Evolutionary conservation across 2,797 vertebrate genomes (phyloP).

Genomic region (Luscinia megarhynchos): DNA sequence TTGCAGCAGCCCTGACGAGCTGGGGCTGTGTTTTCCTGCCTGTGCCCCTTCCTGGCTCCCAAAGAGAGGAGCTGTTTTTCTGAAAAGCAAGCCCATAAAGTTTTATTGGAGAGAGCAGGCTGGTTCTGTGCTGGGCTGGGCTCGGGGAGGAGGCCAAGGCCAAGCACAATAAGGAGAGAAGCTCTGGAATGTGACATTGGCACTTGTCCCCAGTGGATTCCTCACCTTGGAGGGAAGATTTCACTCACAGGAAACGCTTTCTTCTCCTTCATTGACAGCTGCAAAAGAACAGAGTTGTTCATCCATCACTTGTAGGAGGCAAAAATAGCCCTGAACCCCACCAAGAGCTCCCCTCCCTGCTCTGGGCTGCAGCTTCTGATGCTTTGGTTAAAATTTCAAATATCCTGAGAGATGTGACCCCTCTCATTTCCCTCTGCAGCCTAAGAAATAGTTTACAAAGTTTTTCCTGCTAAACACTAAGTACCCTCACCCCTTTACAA

Average conservation of each 20-base stretch:
- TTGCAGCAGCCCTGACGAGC: background rate
- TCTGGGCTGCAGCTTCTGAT: background rate
- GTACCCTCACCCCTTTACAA: background rate
- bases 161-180: conserved; percentile 60
- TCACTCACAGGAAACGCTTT: background rate
- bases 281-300: background rate
- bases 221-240: conserved; percentile 10
- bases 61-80: conserved; percentile 55
- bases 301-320: background rate
- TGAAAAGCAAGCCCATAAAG: conserved; percentile 48
- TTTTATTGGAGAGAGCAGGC: conserved; percentile 39
- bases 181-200: conserved; percentile 39
- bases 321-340: background rate
- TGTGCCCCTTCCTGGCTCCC: conserved; percentile 67
- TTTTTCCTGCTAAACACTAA: background rate
- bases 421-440: background rate
- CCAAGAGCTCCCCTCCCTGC: background rate
- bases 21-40: conserved; percentile 72
- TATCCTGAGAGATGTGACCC: background rate
- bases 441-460: background rate
- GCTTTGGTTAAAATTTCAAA: background rate
- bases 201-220: background rate
- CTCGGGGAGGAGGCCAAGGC: background rate
- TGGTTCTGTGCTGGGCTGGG: conserved; percentile 24
- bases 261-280: background rate